Percentiles rank a stretch among this genome's conserved stretches.
phyloP scores from a whole-genome alignment of 2,113 vertebrate species.

The Nycticryphes semicollaris region DNA sequence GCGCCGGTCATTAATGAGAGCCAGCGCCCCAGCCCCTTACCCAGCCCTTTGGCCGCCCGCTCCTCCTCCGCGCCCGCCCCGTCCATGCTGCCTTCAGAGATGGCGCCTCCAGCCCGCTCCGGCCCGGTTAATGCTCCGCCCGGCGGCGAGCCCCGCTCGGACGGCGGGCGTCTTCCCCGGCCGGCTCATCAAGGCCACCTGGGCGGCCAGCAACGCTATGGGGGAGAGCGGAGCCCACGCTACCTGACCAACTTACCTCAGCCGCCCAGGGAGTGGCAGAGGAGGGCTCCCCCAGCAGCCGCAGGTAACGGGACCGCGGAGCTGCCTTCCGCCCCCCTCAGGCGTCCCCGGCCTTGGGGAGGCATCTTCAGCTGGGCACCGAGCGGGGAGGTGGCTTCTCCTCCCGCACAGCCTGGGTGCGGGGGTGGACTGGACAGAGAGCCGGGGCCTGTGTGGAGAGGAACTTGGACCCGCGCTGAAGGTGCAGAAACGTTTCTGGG shows the following conservation, averaged over 20 bases:
- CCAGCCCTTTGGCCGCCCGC: fast-evolving
- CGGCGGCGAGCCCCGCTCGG: background rate
- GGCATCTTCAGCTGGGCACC: background rate
- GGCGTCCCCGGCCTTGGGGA: background rate
- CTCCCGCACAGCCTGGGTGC: fast-evolving
- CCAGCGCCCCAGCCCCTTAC: background rate
- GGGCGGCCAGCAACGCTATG: background rate
- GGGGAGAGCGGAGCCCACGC: background rate
- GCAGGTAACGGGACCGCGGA: background rate
- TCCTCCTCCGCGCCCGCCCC: background rate
- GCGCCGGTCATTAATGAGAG: background rate
- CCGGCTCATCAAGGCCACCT: conserved; percentile 20
- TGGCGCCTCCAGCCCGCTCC: background rate
- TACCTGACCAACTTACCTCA: background rate
- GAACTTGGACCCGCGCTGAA: too few species aligned
- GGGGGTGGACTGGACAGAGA: fast-evolving
- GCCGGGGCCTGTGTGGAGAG: background rate
- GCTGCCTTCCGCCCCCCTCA: too few species aligned
- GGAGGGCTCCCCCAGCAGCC: background rate
- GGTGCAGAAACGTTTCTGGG: fast-evolving
- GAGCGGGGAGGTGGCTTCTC: fast-evolving
- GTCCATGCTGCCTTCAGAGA: background rate
- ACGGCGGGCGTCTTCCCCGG: background rate
- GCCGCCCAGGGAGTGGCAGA: background rate
- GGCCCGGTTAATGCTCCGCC: background rate